phyloP scores from a whole-genome alignment of 2,888 invertebrate genomes.

The Maniola hyperantus region DNA sequence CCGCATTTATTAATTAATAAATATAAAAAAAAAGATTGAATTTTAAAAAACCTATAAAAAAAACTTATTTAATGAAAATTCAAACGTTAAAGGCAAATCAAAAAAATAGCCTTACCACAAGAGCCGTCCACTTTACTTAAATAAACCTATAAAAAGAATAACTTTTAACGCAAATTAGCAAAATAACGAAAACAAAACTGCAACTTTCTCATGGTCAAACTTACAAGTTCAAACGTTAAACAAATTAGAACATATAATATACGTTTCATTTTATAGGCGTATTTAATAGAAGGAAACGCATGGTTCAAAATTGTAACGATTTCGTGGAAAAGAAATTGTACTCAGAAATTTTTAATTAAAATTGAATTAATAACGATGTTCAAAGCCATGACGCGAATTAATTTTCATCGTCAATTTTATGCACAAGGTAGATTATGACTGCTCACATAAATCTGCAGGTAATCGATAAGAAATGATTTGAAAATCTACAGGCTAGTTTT shows the following conservation, averaged over 20 bases:
- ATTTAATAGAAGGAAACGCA: conserved; percentile 50
- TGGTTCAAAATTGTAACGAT: conserved; percentile 48
- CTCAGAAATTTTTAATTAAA: conserved; percentile 59
- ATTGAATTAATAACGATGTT: conserved; percentile 47
- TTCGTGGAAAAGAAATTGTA: conserved; percentile 49
- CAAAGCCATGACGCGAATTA: conserved; percentile 39
- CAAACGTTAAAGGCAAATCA: neutral
- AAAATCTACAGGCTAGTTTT: neutral
- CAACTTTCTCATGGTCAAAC: conserved; percentile 38
- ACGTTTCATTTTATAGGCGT: conserved; percentile 64
- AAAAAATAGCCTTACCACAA: conserved; percentile 56
- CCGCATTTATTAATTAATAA: too few species aligned
- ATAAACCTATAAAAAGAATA: conserved; percentile 30
- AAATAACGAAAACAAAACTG: neutral
- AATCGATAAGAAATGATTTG: conserved; percentile 6
- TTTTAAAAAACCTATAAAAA: too few species aligned
- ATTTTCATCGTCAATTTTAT: conserved; percentile 29
- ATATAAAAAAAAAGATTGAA: too few species aligned
- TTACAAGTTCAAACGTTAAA: conserved; percentile 56
- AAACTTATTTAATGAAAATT: too few species aligned
- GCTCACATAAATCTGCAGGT: neutral
- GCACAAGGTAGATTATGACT: conserved; percentile 6
- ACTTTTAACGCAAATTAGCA: neutral
- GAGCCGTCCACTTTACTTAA: conserved; percentile 40
- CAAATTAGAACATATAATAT: conserved; percentile 51